These are phyloP conservation scores for Poliocrania exsul DNA, from an alignment of 2,797 vertebrate genomes.

Conservation along the genomic window DNA sequence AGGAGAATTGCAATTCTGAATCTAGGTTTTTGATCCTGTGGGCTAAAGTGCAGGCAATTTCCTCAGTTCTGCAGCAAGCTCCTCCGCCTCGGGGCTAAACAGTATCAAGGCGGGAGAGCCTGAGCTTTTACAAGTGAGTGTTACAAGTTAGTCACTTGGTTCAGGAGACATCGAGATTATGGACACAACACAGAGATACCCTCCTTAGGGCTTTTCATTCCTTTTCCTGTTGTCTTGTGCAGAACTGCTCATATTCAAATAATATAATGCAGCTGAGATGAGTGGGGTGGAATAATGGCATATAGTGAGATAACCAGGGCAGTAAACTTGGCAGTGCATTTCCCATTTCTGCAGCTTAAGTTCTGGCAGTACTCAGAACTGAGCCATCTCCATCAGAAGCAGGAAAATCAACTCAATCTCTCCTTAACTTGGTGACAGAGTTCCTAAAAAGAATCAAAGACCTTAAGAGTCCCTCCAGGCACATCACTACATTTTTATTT, in stretches of 20 bases:
- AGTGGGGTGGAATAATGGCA: not conserved
- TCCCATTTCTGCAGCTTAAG: not conserved
- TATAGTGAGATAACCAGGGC: not conserved
- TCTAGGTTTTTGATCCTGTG: not conserved
- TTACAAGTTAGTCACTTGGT: not conserved
- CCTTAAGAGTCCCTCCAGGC: not conserved
- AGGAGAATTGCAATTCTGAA: not conserved
- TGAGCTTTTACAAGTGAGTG: not conserved
- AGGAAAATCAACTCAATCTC: not conserved
- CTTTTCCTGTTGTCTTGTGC: not conserved
- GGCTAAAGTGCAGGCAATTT: not conserved
- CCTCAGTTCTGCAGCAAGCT: not conserved
- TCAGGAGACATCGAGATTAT: not conserved
- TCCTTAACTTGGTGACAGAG: not conserved
- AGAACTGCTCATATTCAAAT: not conserved
- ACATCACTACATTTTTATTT: conserved; percentile 26
- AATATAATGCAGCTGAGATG: not conserved
- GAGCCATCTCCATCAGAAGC: not conserved
- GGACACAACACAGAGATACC: not conserved
- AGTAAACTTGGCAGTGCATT: not conserved
- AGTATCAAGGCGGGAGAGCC: not conserved
- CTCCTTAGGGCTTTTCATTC: not conserved
- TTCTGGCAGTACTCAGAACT: not conserved
- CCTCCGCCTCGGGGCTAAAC: accelerated
- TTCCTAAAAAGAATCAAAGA: conserved; percentile 19